Evolutionary conservation across 2,888 invertebrate species (phyloP).

Genomic region (Sminthurinus aureus): DNA sequence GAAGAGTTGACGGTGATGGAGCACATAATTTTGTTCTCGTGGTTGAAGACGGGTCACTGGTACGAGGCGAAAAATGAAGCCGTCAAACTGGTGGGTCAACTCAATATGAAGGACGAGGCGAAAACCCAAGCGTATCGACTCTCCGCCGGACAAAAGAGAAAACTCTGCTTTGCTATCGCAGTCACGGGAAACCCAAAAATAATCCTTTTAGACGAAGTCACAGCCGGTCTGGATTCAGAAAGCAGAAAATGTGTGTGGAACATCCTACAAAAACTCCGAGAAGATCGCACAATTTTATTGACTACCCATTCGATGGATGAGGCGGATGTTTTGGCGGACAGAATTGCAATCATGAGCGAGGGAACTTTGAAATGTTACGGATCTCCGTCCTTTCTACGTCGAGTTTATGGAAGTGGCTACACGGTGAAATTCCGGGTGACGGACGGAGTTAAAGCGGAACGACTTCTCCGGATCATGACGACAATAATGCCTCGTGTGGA

Average conservation of each 20-base stretch:
- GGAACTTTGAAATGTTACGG: constrained; percentile 39
- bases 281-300: constrained; percentile 38
- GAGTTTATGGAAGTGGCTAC: constrained; percentile 39
- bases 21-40: constrained; percentile 42
- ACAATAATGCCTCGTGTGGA: constrained; percentile 21
- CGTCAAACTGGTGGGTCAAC: background rate
- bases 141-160: constrained; percentile 18
- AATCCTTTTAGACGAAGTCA: constrained; percentile 41
- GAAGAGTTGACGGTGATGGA: constrained; percentile 44
- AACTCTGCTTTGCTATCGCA: constrained; percentile 30
- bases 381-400: constrained; percentile 27
- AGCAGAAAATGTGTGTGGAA: constrained; percentile 34
- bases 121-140: constrained; percentile 22
- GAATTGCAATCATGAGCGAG: constrained; percentile 41
- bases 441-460: constrained; percentile 15
- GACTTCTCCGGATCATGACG: constrained; percentile 35
- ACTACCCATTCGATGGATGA: constrained; percentile 36
- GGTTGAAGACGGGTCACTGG: constrained; percentile 42
- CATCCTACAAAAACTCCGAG: constrained; percentile 35
- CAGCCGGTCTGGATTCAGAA: constrained; percentile 36
- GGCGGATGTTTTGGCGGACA: constrained; percentile 36
- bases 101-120: constrained; percentile 33
- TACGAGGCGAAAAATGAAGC: constrained; percentile 25
- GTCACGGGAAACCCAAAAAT: constrained; percentile 37
- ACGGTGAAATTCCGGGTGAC: constrained; percentile 37